Evolutionary conservation across 2,113 vertebrate species (phyloP), one percentile per base, ranked within the genome.

Genomic region (Xerus inauris): DNA sequence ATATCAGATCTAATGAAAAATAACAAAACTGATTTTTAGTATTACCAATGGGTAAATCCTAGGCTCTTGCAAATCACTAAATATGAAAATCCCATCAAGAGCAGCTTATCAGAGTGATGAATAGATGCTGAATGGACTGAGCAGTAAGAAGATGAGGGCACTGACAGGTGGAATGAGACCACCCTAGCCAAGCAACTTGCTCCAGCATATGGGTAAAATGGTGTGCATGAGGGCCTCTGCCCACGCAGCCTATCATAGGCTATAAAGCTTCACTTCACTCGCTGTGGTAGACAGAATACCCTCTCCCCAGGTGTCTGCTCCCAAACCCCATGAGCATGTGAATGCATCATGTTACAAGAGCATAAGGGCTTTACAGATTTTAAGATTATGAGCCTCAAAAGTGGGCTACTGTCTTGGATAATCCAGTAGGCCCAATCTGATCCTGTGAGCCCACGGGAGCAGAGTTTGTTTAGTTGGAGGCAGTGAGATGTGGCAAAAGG

Each of bases 151-250:
- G 13, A n/a, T 6, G 54, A 83, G 22, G 47, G 1, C 3, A 16
- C 0, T 5, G 9, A 59, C 7, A 8, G 1, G 12, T 4, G 28
- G 7, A 12, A 6, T 4, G 4, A 40, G 24, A 16, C 54, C 40
- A 17, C 0, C 16, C 26, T 30, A 2, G 22, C 17, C 5, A 49
- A 40, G 2, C 16, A 64, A 24, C 32, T 32, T 45, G 38, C 28
- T n/a, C 5, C 11, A 32, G 22, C 0, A 0, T 11, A 6, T 28
- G 57, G 59, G 32, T 49, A 35, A 45, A 24, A 13, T 47, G n/a
- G 19, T 19, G 6, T 38, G 30, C 30, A 35, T 2, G 1, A 28
- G 32, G 32, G 54, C 22, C 19, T 82, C 59, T 59, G 76, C 62
- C 49, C 67, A 59, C 11, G n/a, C 71, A 62, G 0, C 5, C 35